phyloP scores from a whole-genome alignment of 1,140 invertebrate species.

The Melitaea cinxia region DNA sequence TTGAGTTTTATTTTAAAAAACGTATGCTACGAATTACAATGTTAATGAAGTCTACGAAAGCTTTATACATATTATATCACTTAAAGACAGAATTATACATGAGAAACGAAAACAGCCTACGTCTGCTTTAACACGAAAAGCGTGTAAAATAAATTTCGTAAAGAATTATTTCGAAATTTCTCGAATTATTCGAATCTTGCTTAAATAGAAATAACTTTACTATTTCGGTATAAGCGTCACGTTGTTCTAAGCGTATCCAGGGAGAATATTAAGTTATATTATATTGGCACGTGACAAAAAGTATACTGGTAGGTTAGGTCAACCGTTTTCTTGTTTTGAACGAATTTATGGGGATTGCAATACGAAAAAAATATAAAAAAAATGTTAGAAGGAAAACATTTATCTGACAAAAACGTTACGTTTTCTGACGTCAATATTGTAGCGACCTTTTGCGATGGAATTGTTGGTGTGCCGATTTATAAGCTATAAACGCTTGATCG shows the following conservation, averaged over 20 bases:
- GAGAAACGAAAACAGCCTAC: not conserved
- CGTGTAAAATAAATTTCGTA: not conserved
- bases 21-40: no score
- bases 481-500: not conserved
- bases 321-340: slow-evolving; percentile 5
- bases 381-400: not conserved
- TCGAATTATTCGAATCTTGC: not conserved
- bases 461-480: not conserved
- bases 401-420: not conserved
- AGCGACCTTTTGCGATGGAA: not conserved
- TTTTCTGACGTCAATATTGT: not conserved
- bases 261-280: slow-evolving; percentile 16
- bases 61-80: no score
- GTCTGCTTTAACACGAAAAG: not conserved
- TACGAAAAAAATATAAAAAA: not conserved
- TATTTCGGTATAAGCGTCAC: slow-evolving; percentile 14
- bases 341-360: slow-evolving; percentile 19
- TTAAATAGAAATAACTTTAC: not conserved
- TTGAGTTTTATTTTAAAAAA: no score
- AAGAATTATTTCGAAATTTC: not conserved
- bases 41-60: no score
- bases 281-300: slow-evolving; percentile 22
- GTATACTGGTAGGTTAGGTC: slow-evolving; percentile 4
- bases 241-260: slow-evolving; percentile 16
- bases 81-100: no score